These are phyloP conservation scores for Cryptus viduatorius DNA, from an alignment of 2,888 invertebrate genomes.

Conservation along the genomic window DNA sequence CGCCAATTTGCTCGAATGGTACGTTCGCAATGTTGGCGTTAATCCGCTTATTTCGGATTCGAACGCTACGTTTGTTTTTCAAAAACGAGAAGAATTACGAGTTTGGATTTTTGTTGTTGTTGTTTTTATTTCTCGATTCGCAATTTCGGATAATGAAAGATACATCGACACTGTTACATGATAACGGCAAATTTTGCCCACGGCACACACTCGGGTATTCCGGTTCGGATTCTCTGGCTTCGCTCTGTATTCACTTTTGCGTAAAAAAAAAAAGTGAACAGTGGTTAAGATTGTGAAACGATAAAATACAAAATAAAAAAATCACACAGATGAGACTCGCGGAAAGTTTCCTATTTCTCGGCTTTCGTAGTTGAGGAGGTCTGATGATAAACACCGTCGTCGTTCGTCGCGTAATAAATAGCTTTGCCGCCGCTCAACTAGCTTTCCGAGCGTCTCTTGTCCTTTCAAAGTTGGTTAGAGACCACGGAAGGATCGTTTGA, in stretches of 20 bases:
- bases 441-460: slow-evolving; percentile 30
- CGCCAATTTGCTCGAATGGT: background rate
- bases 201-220: background rate
- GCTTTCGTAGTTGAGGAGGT: slow-evolving; percentile 16
- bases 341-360: slow-evolving; percentile 44
- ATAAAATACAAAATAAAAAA: background rate
- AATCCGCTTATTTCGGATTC: background rate
- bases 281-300: background rate
- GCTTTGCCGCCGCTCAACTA: slow-evolving; percentile 26
- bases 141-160: background rate
- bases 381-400: slow-evolving; percentile 46
- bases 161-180: background rate
- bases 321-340: slow-evolving; percentile 12
- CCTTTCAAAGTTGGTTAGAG: slow-evolving; percentile 3
- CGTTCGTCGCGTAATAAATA: slow-evolving; percentile 58
- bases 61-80: background rate
- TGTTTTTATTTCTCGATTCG: background rate
- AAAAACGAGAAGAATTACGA: background rate
- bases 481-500: background rate
- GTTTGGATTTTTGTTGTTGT: background rate
- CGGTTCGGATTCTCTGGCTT: background rate
- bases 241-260: background rate
- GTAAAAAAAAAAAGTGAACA: background rate
- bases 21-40: background rate
- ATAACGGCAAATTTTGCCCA: background rate